Evolutionary conservation across 2,113 vertebrate species (phyloP).

Genomic region (Glaucomys volans): DNA sequence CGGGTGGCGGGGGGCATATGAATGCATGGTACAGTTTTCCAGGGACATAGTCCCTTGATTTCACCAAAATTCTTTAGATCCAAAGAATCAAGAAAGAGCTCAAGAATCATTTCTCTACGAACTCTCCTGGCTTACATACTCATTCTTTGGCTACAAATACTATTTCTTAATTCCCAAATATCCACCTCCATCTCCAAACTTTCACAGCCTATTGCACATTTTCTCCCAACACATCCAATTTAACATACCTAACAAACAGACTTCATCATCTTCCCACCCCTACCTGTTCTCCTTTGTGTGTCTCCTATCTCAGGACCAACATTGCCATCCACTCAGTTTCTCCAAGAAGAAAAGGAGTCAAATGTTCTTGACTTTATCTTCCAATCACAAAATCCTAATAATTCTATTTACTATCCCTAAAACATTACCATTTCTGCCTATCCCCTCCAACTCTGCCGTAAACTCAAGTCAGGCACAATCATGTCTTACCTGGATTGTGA

Average conservation of each 20-base stretch:
- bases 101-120: conserved; percentile 1
- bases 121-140: not conserved
- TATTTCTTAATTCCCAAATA: not conserved
- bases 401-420: not conserved
- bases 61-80: not conserved
- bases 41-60: not conserved
- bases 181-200: not conserved
- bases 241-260: not conserved
- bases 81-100: not conserved
- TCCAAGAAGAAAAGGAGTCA: not conserved
- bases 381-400: not conserved
- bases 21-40: not conserved
- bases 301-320: not conserved
- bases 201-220: not conserved
- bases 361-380: not conserved
- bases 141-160: not conserved
- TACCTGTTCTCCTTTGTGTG: not conserved
- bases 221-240: not conserved
- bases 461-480: not conserved
- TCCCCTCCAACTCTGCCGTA: not conserved
- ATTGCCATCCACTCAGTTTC: not conserved
- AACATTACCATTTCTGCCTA: not conserved
- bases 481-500: not conserved
- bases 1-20: too few relatives aligned
- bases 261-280: not conserved